phyloP scores from a whole-genome alignment of 2,888 invertebrate genomes.

The Noctua fimbriata region DNA sequence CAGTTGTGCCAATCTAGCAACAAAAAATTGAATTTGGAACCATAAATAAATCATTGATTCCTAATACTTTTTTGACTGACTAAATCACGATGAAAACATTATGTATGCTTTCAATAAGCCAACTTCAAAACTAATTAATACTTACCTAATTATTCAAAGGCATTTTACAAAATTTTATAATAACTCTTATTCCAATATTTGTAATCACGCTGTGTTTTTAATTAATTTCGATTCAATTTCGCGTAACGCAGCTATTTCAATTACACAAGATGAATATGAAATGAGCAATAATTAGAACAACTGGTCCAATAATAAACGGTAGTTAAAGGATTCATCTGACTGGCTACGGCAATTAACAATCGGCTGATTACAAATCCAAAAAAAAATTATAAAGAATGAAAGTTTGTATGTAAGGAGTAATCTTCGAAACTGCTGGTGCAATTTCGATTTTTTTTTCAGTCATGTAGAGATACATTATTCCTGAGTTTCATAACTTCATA shows the following conservation, averaged over 20 bases:
- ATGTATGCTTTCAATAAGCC: not conserved
- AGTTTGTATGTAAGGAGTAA: not conserved
- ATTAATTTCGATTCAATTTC: conserved; percentile 48
- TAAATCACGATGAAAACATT: conserved; percentile 8
- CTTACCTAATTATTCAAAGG: conserved; percentile 14
- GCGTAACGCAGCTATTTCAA: conserved; percentile 19
- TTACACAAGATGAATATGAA: conserved; percentile 50
- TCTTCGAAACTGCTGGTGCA: not conserved
- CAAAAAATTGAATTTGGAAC: too few relatives aligned
- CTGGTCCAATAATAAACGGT: not conserved
- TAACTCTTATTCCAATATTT: conserved; percentile 10
- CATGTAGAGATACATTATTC: not conserved
- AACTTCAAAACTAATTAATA: conserved; percentile 34
- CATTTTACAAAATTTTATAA: conserved; percentile 15
- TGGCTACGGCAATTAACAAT: conserved; percentile 47
- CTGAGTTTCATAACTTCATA: not conserved
- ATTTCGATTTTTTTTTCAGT: not conserved
- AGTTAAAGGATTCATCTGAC: conserved; percentile 18
- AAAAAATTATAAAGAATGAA: not conserved
- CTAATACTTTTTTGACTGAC: too few relatives aligned
- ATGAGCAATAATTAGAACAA: conserved; percentile 54
- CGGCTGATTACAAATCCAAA: conserved; percentile 38
- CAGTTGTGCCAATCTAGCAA: too few relatives aligned
- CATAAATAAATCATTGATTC: too few relatives aligned
- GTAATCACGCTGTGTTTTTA: conserved; percentile 23